Evolutionary conservation across 2,888 invertebrate genomes (phyloP).

Genomic region (Sericinus montela): DNA sequence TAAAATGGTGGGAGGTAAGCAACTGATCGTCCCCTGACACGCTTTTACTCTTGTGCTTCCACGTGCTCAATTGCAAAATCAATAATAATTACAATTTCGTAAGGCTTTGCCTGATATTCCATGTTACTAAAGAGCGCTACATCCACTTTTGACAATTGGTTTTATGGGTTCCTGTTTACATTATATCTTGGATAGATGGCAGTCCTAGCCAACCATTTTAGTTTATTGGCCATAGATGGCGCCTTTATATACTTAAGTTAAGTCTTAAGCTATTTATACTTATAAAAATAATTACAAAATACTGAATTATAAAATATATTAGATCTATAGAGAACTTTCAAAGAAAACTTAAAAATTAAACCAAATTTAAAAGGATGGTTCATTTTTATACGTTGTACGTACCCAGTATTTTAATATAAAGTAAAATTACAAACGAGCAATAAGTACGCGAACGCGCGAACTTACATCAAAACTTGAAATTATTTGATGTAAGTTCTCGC

Average conservation of each 20-base stretch:
- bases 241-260: background rate
- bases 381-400: too few relatives aligned
- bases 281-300: too few relatives aligned
- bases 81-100: slow-evolving; percentile 22
- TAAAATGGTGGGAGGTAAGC: slow-evolving; percentile 2
- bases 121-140: background rate
- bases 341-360: too few relatives aligned
- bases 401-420: too few relatives aligned
- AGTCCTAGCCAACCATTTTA: background rate
- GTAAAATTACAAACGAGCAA: too few relatives aligned
- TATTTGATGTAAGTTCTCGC: too few relatives aligned
- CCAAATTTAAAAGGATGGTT: too few relatives aligned
- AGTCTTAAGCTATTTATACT: background rate
- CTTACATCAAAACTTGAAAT: too few relatives aligned
- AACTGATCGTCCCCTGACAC: slow-evolving; percentile 20
- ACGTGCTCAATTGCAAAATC: slow-evolving; percentile 20
- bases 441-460: too few relatives aligned
- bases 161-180: background rate
- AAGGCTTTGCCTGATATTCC: slow-evolving; percentile 9
- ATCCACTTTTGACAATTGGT: background rate
- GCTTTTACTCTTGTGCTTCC: slow-evolving; percentile 18
- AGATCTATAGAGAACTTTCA: too few relatives aligned
- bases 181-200: background rate
- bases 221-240: slow-evolving; percentile 1
- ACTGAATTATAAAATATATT: too few relatives aligned